phyloP scores from a whole-genome alignment of 2,888 invertebrate genomes.

The Argyresthia albistria region DNA sequence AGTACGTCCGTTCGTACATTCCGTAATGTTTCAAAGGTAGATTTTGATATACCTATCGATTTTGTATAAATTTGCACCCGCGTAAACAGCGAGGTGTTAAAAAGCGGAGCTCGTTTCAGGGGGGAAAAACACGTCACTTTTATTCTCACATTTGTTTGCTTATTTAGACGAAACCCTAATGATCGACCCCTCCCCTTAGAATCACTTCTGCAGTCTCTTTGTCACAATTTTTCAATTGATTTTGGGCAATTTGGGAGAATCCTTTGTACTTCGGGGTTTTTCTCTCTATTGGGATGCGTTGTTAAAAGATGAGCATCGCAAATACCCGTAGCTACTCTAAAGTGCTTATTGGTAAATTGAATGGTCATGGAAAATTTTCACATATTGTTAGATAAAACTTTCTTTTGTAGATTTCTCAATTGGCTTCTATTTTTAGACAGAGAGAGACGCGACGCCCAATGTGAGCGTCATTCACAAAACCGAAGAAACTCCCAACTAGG shows the following conservation, averaged over 20 bases:
- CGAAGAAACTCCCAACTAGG: too few species aligned
- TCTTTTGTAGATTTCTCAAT: neutral
- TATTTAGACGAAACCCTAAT: neutral
- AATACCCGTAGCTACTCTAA: too few species aligned
- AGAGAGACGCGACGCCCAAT: neutral
- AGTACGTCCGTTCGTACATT: too few species aligned
- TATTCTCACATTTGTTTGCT: constrained; percentile 1
- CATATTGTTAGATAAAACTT: too few species aligned
- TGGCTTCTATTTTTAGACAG: neutral
- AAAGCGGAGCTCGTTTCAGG: neutral
- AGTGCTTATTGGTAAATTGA: too few species aligned
- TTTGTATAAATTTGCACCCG: constrained; percentile 1
- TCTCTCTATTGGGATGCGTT: too few species aligned
- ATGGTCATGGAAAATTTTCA: too few species aligned
- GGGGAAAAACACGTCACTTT: neutral
- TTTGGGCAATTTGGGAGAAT: neutral
- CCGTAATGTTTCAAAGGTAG: too few species aligned
- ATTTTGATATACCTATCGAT: neutral
- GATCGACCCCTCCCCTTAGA: neutral
- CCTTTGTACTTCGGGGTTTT: neutral
- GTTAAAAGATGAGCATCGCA: too few species aligned
- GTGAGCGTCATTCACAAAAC: too few species aligned
- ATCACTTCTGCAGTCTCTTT: neutral
- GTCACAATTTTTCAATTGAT: neutral
- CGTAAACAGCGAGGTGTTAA: neutral